Evolutionary conservation across 2,113 vertebrate species (phyloP).

Genomic region (Lagopus leucura): DNA sequence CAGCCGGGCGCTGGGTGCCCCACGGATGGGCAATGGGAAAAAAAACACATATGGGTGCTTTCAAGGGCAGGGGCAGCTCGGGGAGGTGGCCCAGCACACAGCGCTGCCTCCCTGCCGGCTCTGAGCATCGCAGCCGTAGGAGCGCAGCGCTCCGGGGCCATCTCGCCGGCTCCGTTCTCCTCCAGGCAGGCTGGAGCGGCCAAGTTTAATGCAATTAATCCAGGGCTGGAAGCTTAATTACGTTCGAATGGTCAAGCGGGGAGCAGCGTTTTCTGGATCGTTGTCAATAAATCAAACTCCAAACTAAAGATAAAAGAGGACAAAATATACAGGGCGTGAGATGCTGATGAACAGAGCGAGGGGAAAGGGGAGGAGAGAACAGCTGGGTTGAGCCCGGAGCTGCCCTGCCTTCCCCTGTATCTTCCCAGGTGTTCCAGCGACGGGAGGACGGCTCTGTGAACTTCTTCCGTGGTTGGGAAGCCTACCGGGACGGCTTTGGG

Average conservation of each 20-base stretch:
- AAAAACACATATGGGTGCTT: background rate
- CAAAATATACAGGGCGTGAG: background rate
- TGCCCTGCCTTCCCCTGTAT: background rate
- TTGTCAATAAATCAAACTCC: slow-evolving; percentile 8
- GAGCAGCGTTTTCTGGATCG: slow-evolving; percentile 30
- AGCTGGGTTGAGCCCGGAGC: too few species aligned
- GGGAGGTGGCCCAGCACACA: background rate
- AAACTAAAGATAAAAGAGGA: background rate
- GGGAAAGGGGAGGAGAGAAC: too few species aligned
- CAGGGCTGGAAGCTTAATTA: slow-evolving; percentile 47
- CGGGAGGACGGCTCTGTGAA: slow-evolving; percentile 93
- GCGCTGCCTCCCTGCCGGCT: background rate
- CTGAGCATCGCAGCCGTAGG: accelerated
- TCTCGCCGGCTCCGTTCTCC: background rate
- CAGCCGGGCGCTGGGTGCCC: background rate
- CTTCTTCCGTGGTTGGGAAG: slow-evolving; percentile 95
- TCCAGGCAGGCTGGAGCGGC: background rate
- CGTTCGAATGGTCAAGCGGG: background rate
- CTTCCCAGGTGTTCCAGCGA: slow-evolving; percentile 91
- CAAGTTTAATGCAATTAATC: slow-evolving; percentile 55
- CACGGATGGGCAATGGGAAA: background rate
- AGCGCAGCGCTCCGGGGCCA: accelerated
- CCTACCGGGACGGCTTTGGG: slow-evolving; percentile 93
- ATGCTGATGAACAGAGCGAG: background rate
- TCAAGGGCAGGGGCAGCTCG: background rate